Base-by-base conservation (phyloP, 2,113 vertebrate genomes). In the Psettodes erumei region DNA sequence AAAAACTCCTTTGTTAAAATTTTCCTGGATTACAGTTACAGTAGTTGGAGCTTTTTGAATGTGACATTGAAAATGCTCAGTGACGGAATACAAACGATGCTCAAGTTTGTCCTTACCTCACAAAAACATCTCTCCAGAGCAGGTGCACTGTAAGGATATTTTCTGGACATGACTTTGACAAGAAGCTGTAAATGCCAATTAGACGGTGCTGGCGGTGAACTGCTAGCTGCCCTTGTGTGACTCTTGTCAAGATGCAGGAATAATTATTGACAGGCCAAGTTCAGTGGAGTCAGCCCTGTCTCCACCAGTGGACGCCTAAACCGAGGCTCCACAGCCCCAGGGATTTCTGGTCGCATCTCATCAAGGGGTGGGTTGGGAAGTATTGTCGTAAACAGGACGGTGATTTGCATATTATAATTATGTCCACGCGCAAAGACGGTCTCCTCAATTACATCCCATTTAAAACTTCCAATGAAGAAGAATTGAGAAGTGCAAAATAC, bases 221-320 rank as follows among this genome's bases (percentile, higher is more conserved):
- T 75, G 62, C 56, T 64, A 38, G 80, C 66, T 81, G 87, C 83
- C 87, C 90, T 82, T 76, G 65, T 72, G 89, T 60, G 72, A 87
- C 90, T 89, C 85, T 88, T 81, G 86, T 87, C 89, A 81, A 74
- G 77, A 86, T 87, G 54, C 77, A 21, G 76, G 78, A 79, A 77
- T 89, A 93, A 90, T 92, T 92, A 93, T 93, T 92, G 92, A 93
- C 91, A 92, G 86, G 32, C 35, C 0, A 50, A 77, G 86, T 91
- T 91, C 90, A 90, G 33, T 7, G 50, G 73, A 83, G 86, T 91
- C 87, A 78, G 60, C 69, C 74, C 77, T 11, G 45, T 81, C 78
- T 78, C 79, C 58, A 71, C 51, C 71, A 77, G 53, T 50, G 43
- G 73, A 85, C 7, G 71, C 42, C 66, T 50, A 51, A 71, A 73